These are phyloP conservation scores for Scaptomyza caliginosa DNA, from an alignment of 2,888 invertebrate species.

Conservation along the genomic window DNA sequence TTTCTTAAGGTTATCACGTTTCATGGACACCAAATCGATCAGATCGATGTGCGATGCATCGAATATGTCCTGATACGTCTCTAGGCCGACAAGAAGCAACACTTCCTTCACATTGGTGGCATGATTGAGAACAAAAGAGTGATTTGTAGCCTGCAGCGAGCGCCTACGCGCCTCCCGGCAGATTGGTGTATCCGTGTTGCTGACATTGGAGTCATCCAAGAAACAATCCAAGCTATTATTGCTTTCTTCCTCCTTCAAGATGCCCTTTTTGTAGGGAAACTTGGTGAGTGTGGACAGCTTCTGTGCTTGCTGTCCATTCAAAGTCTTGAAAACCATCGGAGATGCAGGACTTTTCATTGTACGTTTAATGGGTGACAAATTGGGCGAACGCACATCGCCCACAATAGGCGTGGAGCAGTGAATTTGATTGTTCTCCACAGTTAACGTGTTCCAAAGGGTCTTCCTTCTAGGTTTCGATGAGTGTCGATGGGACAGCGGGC, in stretches of 20 bases:
- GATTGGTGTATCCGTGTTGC: too few species aligned
- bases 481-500: constrained; percentile 34
- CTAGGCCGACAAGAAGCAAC: constrained; percentile 72
- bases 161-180: too few species aligned
- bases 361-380: constrained; percentile 71
- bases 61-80: constrained; percentile 70
- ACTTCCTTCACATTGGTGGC: constrained; percentile 64
- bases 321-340: constrained; percentile 59
- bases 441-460: constrained; percentile 42
- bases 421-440: constrained; percentile 49
- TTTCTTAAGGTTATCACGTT: constrained; percentile 61
- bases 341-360: constrained; percentile 42
- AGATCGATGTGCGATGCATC: constrained; percentile 68
- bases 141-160: too few species aligned
- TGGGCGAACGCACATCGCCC: constrained; percentile 56
- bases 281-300: background rate
- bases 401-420: too few species aligned
- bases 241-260: too few species aligned
- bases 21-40: constrained; percentile 65
- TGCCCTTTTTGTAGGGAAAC: background rate
- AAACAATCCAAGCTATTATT: too few species aligned
- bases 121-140: constrained; percentile 59
- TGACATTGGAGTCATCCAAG: constrained; percentile 10
- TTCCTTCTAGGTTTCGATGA: constrained; percentile 42
- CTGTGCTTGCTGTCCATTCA: constrained; percentile 14